phyloP scores from a whole-genome alignment of 2,113 vertebrate species.

The Nestor notabilis region DNA sequence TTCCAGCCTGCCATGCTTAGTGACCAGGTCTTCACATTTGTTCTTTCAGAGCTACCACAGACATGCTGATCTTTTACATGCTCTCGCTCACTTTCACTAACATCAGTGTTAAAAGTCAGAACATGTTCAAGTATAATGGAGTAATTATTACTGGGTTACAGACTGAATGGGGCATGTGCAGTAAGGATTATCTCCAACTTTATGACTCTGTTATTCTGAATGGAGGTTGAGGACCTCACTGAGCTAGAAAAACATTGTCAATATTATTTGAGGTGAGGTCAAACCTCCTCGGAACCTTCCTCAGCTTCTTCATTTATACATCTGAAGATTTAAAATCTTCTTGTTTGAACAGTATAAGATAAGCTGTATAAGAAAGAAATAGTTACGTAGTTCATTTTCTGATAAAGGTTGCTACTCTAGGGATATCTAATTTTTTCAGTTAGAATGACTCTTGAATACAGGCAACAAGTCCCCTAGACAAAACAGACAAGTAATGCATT shows the following conservation, averaged over 20 bases:
- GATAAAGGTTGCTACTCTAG: neutral
- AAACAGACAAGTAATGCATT: neutral
- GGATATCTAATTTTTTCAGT: neutral
- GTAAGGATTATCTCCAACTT: neutral
- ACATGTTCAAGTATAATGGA: neutral
- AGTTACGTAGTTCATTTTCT: neutral
- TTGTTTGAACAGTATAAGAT: neutral
- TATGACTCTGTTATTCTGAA: neutral
- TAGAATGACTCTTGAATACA: neutral
- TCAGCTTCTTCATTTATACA: neutral
- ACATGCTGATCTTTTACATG: neutral
- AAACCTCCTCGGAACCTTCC: neutral
- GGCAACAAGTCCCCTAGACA: neutral
- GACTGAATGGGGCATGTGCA: neutral
- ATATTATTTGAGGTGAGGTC: neutral
- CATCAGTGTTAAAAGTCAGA: neutral
- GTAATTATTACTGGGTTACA: neutral
- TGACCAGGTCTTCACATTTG: neutral
- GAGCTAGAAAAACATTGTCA: neutral
- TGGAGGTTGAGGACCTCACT: neutral
- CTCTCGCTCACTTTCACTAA: neutral
- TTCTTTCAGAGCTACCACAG: neutral
- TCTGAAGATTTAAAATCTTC: neutral
- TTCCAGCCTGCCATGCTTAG: neutral
- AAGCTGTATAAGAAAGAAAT: neutral